Evolutionary conservation across 2,113 vertebrate species (phyloP).

Genomic region (Syngnathoides biaculeatus): DNA sequence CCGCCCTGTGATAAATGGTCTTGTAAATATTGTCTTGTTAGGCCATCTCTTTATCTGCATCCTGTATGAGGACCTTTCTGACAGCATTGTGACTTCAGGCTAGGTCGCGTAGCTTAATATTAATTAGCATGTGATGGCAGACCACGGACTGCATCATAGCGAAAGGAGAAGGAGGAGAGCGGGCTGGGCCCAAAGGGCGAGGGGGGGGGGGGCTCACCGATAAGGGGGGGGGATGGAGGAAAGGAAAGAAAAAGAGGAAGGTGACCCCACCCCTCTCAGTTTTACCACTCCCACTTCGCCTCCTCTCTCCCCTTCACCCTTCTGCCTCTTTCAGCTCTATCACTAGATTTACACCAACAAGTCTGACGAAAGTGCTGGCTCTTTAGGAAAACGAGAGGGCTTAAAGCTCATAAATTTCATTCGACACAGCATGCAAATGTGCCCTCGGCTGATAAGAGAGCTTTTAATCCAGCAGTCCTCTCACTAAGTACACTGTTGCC

Average conservation of each 20-base stretch:
- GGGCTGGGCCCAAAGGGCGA: background rate
- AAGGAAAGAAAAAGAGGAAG: slow-evolving; percentile 12
- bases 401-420: slow-evolving; percentile 71
- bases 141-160: slow-evolving; percentile 1
- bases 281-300: background rate
- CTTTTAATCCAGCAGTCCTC: slow-evolving; percentile 72
- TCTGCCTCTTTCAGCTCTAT: slow-evolving; percentile 41
- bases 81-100: slow-evolving; percentile 18
- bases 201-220: slow-evolving; percentile 2
- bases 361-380: slow-evolving; percentile 61
- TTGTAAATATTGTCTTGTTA: slow-evolving; percentile 8
- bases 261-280: slow-evolving; percentile 12
- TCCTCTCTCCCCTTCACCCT: background rate
- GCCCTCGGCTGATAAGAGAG: slow-evolving; percentile 72
- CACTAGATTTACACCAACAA: slow-evolving; percentile 65
- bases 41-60: background rate
- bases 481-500: slow-evolving; percentile 60
- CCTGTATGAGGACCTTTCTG: slow-evolving; percentile 3
- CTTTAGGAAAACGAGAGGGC: slow-evolving; percentile 70
- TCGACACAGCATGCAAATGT: slow-evolving; percentile 75
- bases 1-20: slow-evolving; percentile 28
- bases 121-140: slow-evolving; percentile 23
- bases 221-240: background rate
- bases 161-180: background rate
- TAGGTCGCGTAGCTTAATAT: slow-evolving; percentile 25